Percentiles rank a stretch among this genome's conserved stretches.
These are phyloP conservation scores for Mayetiola destructor DNA, from an alignment of 2,888 invertebrate genomes.

Conservation along the genomic window DNA sequence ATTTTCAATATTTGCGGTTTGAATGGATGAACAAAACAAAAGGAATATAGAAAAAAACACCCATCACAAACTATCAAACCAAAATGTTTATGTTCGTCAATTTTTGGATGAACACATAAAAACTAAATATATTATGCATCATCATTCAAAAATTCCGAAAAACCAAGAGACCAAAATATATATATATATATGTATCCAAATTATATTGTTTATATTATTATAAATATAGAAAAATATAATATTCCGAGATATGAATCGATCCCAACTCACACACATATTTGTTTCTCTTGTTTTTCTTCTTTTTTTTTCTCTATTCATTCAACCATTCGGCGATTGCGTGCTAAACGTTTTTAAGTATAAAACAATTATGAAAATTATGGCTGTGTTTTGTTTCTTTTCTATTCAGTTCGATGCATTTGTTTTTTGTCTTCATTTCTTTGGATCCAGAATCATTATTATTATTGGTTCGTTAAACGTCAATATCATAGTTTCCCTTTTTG, in stretches of 20 bases:
- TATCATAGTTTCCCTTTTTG: neutral
- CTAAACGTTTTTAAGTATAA: constrained; percentile 4
- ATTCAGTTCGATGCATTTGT: neutral
- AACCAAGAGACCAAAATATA: neutral
- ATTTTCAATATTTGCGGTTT: constrained; percentile 8
- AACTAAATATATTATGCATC: neutral
- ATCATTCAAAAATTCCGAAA: neutral
- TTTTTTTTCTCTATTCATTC: neutral
- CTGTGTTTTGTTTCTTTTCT: neutral
- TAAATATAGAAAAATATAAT: neutral
- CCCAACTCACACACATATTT: too few species aligned
- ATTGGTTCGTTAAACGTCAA: too few species aligned
- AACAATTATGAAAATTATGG: constrained; percentile 8
- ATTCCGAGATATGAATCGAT: too few species aligned
- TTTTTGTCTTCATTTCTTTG: neutral
- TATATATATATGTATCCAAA: neutral
- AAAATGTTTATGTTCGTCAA: constrained; percentile 1
- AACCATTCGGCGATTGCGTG: constrained; percentile 8
- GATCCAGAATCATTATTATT: neutral
- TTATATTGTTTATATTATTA: constrained; percentile 6
- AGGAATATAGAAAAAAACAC: neutral
- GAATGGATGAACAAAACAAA: neutral
- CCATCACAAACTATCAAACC: neutral
- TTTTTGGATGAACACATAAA: neutral
- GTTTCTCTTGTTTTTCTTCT: too few species aligned